These are phyloP conservation scores for Oceanodroma tethys DNA, from an alignment of 2,113 vertebrate species.

Conservation along the genomic window DNA sequence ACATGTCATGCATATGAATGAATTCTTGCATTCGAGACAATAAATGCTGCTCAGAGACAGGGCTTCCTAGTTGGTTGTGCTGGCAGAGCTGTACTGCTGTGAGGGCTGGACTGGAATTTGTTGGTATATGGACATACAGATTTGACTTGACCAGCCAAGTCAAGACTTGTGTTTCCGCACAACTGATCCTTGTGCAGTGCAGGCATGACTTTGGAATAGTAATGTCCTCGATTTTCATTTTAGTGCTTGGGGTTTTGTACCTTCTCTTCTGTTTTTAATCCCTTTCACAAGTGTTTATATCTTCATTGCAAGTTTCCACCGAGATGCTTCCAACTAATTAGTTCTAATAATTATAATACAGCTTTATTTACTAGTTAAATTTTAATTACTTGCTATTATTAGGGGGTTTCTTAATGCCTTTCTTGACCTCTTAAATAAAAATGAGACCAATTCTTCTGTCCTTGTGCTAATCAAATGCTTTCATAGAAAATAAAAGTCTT, in stretches of 20 bases:
- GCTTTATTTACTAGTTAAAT: neutral
- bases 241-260: neutral
- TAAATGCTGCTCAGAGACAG: neutral
- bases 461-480: neutral
- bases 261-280: neutral
- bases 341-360: neutral
- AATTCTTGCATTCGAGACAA: neutral
- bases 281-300: neutral
- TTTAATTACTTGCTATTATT: neutral
- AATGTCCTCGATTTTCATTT: neutral
- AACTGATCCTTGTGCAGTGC: neutral
- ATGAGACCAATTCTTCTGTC: neutral
- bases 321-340: neutral
- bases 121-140: neutral
- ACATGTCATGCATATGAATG: neutral
- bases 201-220: neutral
- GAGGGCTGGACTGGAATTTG: neutral
- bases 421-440: neutral
- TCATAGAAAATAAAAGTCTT: neutral
- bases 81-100: neutral
- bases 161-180: neutral
- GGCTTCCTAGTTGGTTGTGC: neutral
- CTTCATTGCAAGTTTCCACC: neutral
- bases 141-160: neutral
- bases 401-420: neutral